Evolutionary conservation across 2,888 invertebrate genomes (phyloP).

Genomic region (Cyclophora punctaria): DNA sequence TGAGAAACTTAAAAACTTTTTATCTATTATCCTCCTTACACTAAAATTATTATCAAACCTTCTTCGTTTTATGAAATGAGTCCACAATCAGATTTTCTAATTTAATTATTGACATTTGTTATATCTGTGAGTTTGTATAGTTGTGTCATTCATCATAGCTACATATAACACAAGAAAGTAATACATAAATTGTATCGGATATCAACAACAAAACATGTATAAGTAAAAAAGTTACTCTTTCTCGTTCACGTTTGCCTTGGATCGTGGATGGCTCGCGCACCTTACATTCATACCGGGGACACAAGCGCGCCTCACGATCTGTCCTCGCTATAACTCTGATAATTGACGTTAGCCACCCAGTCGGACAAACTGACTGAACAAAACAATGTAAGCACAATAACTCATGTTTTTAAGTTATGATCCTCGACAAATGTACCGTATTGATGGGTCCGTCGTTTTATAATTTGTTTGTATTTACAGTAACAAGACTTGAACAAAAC

Average conservation of each 20-base stretch:
- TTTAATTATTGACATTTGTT: no score
- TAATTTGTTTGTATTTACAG: not conserved
- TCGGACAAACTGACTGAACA: constrained; percentile 18
- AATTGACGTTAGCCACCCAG: constrained; percentile 70
- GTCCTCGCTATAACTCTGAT: constrained; percentile 63
- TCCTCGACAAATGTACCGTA: not conserved
- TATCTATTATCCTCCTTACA: no score
- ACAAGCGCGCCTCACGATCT: constrained; percentile 53
- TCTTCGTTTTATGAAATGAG: no score
- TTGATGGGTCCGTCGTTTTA: not conserved
- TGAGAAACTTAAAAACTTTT: no score
- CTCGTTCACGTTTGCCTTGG: not conserved
- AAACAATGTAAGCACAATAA: constrained; percentile 20
- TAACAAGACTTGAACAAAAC: not conserved
- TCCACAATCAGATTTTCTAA: no score
- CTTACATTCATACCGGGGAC: constrained; percentile 49
- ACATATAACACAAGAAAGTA: no score
- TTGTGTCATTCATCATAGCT: no score
- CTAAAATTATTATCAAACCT: no score
- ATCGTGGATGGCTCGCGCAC: constrained; percentile 14
- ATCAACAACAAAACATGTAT: no score
- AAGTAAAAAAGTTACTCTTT: no score
- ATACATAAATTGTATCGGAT: no score
- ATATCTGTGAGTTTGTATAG: no score
- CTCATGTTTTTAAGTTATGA: constrained; percentile 6